Evolutionary conservation across 2,888 invertebrate species (phyloP), one percentile per base, ranked within the genome.

Genomic region (Catotricha subobsoleta): DNA sequence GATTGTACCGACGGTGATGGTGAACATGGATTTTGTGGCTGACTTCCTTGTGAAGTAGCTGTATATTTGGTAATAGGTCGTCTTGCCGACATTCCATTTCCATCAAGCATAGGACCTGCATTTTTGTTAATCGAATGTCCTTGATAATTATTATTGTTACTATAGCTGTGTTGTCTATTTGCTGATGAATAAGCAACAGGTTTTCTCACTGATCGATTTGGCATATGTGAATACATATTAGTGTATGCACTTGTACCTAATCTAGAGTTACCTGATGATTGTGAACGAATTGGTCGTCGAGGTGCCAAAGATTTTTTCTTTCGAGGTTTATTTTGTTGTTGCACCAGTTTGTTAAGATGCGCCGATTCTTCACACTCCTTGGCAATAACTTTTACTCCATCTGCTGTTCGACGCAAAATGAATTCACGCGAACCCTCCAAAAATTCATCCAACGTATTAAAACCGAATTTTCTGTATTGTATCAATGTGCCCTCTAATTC

Each of bases 401-500:
- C 70, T 53, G 67, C 56, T 9, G 54, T 65, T 16, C 53, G 53
- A 48, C 63, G 62, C n/a, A 62, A 62, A 8, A 68, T 59, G 49
- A 67, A 68, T 51, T 76, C 66, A 21, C 71, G 67, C 10, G 74
- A 70, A 15, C 71, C 67, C 46, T 67, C 67, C 27, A 80, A 62
- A 45, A 81, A 65, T 28, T 72, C 71, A 44, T 74, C 70, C 8
- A 79, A 57, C 8, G 62, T 60, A 29, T 59, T 51, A 57, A 65
- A 78, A 5, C 79, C 79, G 42, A 76, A 59, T 48, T 65, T 64
- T 9, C 25, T 13, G 4, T 13, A 15, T 6, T 79, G 79, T 49
- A 81, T 72, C 48, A 60, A 60, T 52, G 68, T 67, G 20, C 76
- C 76, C 54, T 76, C 71, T 20, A 80, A 55, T 48, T 68, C 68